Evolutionary conservation across 92 coral and sea anemone species (phyloP), one percentile per base, ranked within the genome.

Genomic region (Bergia sp.): DNA sequence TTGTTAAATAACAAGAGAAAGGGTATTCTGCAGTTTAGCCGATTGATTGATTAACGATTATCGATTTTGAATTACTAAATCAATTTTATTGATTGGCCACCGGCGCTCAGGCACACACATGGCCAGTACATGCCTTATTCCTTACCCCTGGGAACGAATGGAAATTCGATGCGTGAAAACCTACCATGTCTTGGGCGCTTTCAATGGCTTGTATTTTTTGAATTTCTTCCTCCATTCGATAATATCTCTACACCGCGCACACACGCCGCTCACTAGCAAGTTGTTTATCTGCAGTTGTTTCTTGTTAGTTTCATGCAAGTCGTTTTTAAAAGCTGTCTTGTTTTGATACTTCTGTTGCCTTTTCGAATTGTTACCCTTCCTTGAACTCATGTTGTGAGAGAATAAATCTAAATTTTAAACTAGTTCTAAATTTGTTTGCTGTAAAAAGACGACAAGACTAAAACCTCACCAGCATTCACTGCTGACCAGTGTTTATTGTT

Each of bases 121-220:
- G 2, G 13, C 13, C 58, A 53, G 1, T 53, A 53, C 58, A 53
- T 11, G 58, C 58, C 16, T 10, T 15, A 53, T 12, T 10, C 16
- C 13, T 53, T 53, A 53, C 16, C 58, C 58, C 50, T 0, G 8
- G 50, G 8, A 45, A 45, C 50, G 8, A 45, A 45, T 45, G 8
- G 7, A 11, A 53, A 53, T 11, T 53, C 3, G 58, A 53, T 53
- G 29, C 0, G 29, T 61, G 29, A 61, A 61, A 16, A 18, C 23
- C 95, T 64, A 97, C 99, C 99, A 97, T 75, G 94, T 97, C 76
- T 91, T 95, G 37, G 98, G 99, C 21, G 99, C 96, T 41, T 91
- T 89, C 20, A 97, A 85, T 16, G 99, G 97, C 72, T 97, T 97
- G 88, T 97, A 97, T 76, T 97, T 97, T 88, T 97, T 97, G 82